These are phyloP conservation scores for Capra hircus DNA, from an alignment of 2,113 vertebrate species.

Conservation along the genomic window DNA sequence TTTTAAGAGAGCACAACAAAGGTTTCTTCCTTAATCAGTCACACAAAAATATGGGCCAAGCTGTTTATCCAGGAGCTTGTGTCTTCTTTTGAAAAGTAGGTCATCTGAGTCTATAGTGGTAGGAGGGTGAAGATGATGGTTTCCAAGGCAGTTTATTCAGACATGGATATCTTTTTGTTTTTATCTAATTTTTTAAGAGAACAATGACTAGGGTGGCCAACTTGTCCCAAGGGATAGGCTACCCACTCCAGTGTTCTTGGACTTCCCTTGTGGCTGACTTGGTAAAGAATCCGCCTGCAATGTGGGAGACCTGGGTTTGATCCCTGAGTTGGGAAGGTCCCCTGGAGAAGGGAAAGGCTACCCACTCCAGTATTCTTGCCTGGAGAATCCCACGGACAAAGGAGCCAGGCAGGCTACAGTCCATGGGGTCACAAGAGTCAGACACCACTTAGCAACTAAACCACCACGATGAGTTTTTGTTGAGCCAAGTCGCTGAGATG, in stretches of 20 bases:
- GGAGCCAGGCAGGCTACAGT: neutral
- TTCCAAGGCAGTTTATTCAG: neutral
- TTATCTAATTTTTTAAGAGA: neutral
- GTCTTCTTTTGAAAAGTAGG: conserved; percentile 39
- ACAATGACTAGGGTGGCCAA: neutral
- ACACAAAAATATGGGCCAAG: conserved; percentile 21
- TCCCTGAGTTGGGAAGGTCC: neutral
- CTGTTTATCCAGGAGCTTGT: neutral
- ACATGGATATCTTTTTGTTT: neutral
- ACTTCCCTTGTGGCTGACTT: neutral
- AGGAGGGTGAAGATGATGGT: neutral
- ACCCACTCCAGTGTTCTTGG: neutral
- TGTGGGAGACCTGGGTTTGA: neutral
- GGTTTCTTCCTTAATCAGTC: conserved; percentile 19
- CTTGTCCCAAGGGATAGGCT: neutral
- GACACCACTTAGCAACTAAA: neutral
- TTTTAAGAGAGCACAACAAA: conserved; percentile 17
- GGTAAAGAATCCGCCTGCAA: neutral
- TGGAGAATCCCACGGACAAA: neutral
- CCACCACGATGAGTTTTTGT: neutral
- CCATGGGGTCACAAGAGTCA: neutral
- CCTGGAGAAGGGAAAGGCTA: neutral
- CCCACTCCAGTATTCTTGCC: neutral
- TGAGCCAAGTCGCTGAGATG: neutral
- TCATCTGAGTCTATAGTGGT: neutral